Percentiles rank a stretch among this genome's conserved stretches.
phyloP scores from a whole-genome alignment of 2,113 vertebrate genomes.

The Diadophis punctatus region DNA sequence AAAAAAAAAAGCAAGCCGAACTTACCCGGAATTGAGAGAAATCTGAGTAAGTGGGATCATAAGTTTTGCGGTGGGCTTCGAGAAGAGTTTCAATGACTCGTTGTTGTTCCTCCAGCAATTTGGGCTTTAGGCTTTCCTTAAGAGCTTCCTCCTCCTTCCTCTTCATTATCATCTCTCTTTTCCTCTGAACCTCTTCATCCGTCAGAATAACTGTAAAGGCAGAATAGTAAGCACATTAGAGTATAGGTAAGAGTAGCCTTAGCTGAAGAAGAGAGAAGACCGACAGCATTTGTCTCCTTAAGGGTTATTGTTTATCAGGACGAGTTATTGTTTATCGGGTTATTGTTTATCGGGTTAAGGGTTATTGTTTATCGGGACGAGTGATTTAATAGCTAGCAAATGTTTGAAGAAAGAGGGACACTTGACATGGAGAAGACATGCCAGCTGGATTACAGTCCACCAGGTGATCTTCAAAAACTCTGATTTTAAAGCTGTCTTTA shows the following conservation, averaged over 20 bases:
- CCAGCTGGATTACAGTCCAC: not conserved
- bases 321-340: not conserved
- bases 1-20: accelerated
- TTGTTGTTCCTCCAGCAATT: slow-evolving; percentile 86
- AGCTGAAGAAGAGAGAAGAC: not conserved
- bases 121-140: slow-evolving; percentile 82
- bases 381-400: not conserved
- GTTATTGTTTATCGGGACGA: not conserved
- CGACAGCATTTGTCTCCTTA: not conserved
- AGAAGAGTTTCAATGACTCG: slow-evolving; percentile 80
- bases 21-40: slow-evolving; percentile 88
- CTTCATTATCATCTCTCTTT: slow-evolving; percentile 90
- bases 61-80: slow-evolving; percentile 94
- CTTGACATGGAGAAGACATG: not conserved
- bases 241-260: too few species aligned
- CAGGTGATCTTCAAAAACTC: not conserved
- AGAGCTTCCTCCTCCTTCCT: slow-evolving; percentile 89
- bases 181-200: slow-evolving; percentile 94
- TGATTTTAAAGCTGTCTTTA: not conserved
- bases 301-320: not conserved
- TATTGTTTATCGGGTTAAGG: not conserved
- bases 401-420: not conserved
- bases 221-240: not conserved
- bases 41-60: slow-evolving; percentile 88
- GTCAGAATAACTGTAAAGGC: slow-evolving; percentile 87